A percentile compares a stretch with the other conserved stretches of the same genome.
These are phyloP conservation scores for Panopea generosa DNA, from an alignment of 2,888 invertebrate species.

Conservation along the genomic window DNA sequence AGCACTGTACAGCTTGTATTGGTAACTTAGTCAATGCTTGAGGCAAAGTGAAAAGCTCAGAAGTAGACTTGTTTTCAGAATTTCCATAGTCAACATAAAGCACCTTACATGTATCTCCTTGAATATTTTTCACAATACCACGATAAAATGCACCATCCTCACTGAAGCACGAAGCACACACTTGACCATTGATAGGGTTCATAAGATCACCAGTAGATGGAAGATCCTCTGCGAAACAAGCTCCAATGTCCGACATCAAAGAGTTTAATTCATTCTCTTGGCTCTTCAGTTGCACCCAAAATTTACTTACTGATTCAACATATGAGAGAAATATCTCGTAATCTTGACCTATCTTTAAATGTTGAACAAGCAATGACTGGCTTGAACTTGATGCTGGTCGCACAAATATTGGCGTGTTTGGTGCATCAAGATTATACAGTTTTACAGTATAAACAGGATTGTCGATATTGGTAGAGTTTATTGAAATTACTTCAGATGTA, in stretches of 20 bases:
- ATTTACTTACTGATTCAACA: conserved; percentile 67
- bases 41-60: conserved; percentile 64
- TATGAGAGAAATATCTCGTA: conserved; percentile 62
- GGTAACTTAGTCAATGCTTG: conserved; percentile 60
- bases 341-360: conserved; percentile 40
- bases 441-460: conserved; percentile 42
- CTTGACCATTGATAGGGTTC: conserved; percentile 53
- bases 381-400: conserved; percentile 48
- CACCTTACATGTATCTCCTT: conserved; percentile 59
- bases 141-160: conserved; percentile 79
- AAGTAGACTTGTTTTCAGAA: conserved; percentile 62
- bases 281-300: conserved; percentile 67
- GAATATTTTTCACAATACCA: conserved; percentile 67
- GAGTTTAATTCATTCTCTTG: conserved; percentile 63
- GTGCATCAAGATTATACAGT: conserved; percentile 47
- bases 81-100: conserved; percentile 73
- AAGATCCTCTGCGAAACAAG: conserved; percentile 60
- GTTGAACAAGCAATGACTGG: conserved; percentile 28
- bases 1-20: conserved; percentile 64
- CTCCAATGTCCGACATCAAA: conserved; percentile 64
- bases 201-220: conserved; percentile 61
- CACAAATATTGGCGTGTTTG: conserved; percentile 56
- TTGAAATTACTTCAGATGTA: conserved; percentile 52
- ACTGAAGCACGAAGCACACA: conserved; percentile 65
- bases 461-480: conserved; percentile 9